Conservation (phyloP, 2,113 vertebrate genomes). For the Tautogolabrus adspersus region DNA sequence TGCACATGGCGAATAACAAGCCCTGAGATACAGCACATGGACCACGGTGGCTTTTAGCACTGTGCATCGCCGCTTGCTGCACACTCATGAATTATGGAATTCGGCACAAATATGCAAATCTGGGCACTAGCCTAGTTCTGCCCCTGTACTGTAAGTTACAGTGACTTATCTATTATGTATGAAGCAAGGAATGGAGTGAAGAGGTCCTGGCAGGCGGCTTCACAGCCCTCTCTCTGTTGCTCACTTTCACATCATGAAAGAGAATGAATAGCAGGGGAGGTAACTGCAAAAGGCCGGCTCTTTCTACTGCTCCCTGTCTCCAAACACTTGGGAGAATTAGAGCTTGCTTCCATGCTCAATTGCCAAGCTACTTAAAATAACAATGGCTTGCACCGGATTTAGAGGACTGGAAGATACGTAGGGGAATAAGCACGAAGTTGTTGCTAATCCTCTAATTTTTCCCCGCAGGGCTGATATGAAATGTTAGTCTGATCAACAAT, state of each 20-base stretch:
- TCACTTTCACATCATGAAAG: slow-evolving; percentile 64
- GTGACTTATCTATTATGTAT: slow-evolving; percentile 83
- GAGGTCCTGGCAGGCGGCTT: slow-evolving; percentile 69
- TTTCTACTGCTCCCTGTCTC: slow-evolving; percentile 61
- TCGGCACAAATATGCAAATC: slow-evolving; percentile 82
- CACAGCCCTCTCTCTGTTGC: slow-evolving; percentile 45
- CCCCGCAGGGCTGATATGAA: slow-evolving; percentile 75
- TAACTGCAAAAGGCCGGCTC: slow-evolving; percentile 57
- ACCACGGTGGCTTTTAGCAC: slow-evolving; percentile 54
- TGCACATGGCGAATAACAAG: slow-evolving; percentile 21
- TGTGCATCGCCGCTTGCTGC: slow-evolving; percentile 44
- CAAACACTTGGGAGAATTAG: slow-evolving; percentile 68
- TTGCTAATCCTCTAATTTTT: slow-evolving; percentile 84
- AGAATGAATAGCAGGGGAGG: slow-evolving; percentile 54
- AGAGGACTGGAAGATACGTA: slow-evolving; percentile 68
- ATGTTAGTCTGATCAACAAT: slow-evolving; percentile 73
- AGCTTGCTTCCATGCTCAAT: slow-evolving; percentile 69
- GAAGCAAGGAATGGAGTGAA: slow-evolving; percentile 69
- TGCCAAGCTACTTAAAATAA: slow-evolving; percentile 79
- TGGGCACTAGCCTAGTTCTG: slow-evolving; percentile 81
- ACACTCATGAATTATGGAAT: slow-evolving; percentile 81
- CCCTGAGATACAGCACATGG: slow-evolving; percentile 41
- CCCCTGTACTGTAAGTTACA: slow-evolving; percentile 79
- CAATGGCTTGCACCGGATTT: slow-evolving; percentile 79
- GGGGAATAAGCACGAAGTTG: slow-evolving; percentile 79